A percentile compares a stretch with the other conserved stretches of the same genome.
Conservation (phyloP, 2,797 vertebrate genomes). For the Ptychadena robeensis region DNA sequence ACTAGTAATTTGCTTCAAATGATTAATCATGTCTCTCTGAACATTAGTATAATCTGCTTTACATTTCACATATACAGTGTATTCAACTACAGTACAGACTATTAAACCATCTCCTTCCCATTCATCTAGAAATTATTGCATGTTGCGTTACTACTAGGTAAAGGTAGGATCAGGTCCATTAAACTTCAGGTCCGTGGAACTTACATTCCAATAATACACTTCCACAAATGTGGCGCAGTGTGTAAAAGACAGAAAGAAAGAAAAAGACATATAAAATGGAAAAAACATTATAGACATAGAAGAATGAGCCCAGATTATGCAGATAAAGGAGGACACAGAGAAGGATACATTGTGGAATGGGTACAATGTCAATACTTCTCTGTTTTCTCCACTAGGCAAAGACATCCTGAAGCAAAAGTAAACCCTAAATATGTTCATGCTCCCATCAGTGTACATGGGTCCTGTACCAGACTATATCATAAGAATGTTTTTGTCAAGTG, state of each 20-base stretch:
- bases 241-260: not conserved
- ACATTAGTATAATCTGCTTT: no score
- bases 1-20: no score
- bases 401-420: not conserved
- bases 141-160: not conserved
- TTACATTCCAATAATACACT: not conserved
- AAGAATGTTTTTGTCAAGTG: not conserved
- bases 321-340: not conserved
- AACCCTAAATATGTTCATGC: not conserved
- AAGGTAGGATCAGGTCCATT: not conserved
- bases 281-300: not conserved
- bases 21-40: no score
- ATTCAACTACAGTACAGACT: not conserved
- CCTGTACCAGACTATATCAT: not conserved
- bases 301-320: no score
- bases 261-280: not conserved
- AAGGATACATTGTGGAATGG: not conserved
- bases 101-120: not conserved
- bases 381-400: no score
- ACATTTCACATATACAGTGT: no score
- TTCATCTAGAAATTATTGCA: not conserved
- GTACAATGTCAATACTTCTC: not conserved
- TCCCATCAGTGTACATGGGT: not conserved
- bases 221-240: not conserved
- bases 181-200: not conserved